Evolutionary conservation across 2,113 vertebrate species (phyloP).

Genomic region (Ascaphus truei): DNA sequence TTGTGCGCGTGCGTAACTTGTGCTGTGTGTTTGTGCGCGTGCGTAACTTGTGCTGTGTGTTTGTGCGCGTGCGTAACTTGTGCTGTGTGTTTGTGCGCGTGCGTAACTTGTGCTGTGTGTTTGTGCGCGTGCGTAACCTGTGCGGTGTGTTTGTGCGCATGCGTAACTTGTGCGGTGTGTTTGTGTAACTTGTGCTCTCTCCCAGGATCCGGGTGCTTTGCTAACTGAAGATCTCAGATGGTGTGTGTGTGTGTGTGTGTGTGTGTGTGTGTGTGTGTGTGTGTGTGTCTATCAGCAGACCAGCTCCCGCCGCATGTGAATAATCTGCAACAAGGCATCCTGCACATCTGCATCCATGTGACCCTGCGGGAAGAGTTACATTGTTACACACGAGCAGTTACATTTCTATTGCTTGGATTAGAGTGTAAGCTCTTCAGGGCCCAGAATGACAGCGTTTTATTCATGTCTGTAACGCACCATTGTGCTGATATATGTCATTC

Average conservation of each 20-base stretch:
- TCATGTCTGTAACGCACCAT: too few relatives aligned
- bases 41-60: neutral
- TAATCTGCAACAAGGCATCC: constrained; percentile 92
- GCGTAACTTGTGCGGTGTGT: neutral
- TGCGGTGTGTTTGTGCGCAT: too few relatives aligned
- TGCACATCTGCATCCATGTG: constrained; percentile 99
- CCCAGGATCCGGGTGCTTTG: neutral
- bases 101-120: neutral
- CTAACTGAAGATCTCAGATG: neutral
- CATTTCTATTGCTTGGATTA: too few relatives aligned
- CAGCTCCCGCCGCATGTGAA: constrained; percentile 93
- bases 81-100: neutral
- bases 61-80: neutral
- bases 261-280: too few relatives aligned
- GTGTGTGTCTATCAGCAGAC: constrained; percentile 76
- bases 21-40: neutral
- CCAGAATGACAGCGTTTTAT: too few relatives aligned
- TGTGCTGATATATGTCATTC: too few relatives aligned
- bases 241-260: too few relatives aligned
- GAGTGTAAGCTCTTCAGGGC: too few relatives aligned
- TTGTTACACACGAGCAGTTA: neutral
- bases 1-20: neutral
- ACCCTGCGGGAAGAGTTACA: constrained; percentile 60
- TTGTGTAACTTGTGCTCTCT: neutral
- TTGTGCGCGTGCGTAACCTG: neutral